Base-by-base conservation (phyloP, 2,888 invertebrate species). In the Boloria euphrosyne region DNA sequence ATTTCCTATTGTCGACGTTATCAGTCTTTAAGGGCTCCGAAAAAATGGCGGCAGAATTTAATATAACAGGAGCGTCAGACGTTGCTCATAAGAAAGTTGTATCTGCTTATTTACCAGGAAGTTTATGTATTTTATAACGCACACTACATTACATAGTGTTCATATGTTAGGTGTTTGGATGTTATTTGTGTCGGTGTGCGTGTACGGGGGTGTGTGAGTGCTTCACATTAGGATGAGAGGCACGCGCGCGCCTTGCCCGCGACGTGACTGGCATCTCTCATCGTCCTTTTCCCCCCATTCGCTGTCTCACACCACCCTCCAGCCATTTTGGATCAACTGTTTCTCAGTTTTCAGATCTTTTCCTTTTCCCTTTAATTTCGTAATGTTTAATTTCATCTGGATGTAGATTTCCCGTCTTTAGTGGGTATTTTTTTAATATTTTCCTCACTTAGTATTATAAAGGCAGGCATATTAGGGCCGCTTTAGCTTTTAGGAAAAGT, bases 221-320 rank as follows among this genome's bases (percentile, higher is more conserved):
- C 83, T 82, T 83, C 81, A 84, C 86, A 90, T 92, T 90, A 89
- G 90, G 83, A 91, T 90, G 90, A 82, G 80, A 80, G 86, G 86
- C 90, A 90, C 92, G 91, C 88, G 87, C 90, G 87, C 85, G 89
- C 89, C 87, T 87, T 83, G 86, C 87, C 87, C 84, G 85, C 77
- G 80, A 92, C 93, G 93, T 93, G 93, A 93, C 92, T 82, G 82
- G 92, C 92, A 93, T 93, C 83, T 84, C 87, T 85, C 85, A 88
- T 84, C 87, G 85, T 88, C 90, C 89, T 85, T 88, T 89, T 88
- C 87, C 87, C 89, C 89, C 81, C 87, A 71, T 74, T 70, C 80
- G 82, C 85, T 79, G 77, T 83, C 84, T 88, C 89, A 74, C 84
- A 89, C 89, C 89, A 81, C 81, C 81, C 83, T 83, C 79, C 87